Conservation (phyloP, 2,797 vertebrate genomes). For the Sebastes itinus region DNA sequence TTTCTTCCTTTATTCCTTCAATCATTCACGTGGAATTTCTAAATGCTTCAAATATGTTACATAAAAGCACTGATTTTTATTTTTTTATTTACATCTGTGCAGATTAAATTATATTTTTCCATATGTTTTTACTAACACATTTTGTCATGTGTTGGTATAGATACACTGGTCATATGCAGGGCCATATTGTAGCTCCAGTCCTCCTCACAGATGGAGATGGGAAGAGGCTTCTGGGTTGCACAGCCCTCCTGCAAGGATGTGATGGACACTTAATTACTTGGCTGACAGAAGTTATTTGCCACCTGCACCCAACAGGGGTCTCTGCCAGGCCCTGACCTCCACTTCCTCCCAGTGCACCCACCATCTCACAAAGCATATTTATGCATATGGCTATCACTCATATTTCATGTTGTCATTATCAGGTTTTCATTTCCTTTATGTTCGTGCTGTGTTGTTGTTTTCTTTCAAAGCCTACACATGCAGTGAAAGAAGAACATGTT, state of each 20-base stretch:
- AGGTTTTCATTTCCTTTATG: slow-evolving; percentile 19
- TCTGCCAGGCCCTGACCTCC: slow-evolving; percentile 77
- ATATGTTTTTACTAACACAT: not conserved
- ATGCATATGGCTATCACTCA: slow-evolving; percentile 64
- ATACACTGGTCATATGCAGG: slow-evolving; percentile 39
- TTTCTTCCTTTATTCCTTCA: not conserved
- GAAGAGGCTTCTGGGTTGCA: slow-evolving; percentile 66
- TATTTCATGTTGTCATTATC: slow-evolving; percentile 34
- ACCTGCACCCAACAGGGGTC: slow-evolving; percentile 80
- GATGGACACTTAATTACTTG: slow-evolving; percentile 85
- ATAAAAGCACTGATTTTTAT: not conserved
- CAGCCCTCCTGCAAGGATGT: slow-evolving; percentile 75
- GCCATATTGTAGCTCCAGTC: slow-evolving; percentile 70
- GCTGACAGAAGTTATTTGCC: slow-evolving; percentile 79
- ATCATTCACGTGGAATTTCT: not conserved
- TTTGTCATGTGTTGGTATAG: slow-evolving; percentile 12
- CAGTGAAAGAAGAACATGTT: not conserved
- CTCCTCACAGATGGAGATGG: slow-evolving; percentile 76
- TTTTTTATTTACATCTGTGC: not conserved
- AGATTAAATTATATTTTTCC: not conserved
- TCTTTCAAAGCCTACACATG: not conserved
- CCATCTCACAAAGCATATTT: slow-evolving; percentile 64
- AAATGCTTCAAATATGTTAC: not conserved
- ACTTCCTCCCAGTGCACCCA: slow-evolving; percentile 66
- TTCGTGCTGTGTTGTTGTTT: not conserved